Evolutionary conservation across 2,797 vertebrate species (phyloP).

Genomic region (Anguilla pacifica): DNA sequence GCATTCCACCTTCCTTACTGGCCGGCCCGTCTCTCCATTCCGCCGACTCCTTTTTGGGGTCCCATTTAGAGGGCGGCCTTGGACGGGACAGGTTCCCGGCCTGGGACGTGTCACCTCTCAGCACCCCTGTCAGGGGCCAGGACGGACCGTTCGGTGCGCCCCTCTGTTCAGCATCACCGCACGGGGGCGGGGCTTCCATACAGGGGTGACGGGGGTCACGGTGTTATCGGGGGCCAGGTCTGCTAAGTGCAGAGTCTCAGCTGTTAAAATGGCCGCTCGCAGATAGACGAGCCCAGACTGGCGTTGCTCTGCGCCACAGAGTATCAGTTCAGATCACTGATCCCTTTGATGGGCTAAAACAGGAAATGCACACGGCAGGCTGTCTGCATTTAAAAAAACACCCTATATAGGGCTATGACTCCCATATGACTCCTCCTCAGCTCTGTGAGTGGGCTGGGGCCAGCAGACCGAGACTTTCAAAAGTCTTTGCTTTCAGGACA

Average conservation of each 20-base stretch:
- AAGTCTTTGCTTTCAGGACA: no score
- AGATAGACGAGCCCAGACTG: slow-evolving; percentile 67
- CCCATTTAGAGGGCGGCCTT: slow-evolving; percentile 21
- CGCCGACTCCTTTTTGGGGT: slow-evolving; percentile 27
- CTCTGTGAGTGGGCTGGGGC: neutral
- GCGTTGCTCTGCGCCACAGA: slow-evolving; percentile 51
- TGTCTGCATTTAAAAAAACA: neutral
- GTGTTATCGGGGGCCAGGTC: slow-evolving; percentile 75
- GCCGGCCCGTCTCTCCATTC: neutral
- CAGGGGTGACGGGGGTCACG: slow-evolving; percentile 73
- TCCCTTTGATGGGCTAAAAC: slow-evolving; percentile 58
- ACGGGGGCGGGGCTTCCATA: no score
- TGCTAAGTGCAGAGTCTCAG: slow-evolving; percentile 83
- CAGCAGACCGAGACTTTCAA: no score
- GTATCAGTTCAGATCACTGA: neutral
- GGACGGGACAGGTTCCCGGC: slow-evolving; percentile 37
- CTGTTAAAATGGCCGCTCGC: slow-evolving; percentile 77
- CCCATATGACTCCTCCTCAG: neutral
- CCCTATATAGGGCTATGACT: neutral
- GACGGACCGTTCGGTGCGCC: slow-evolving; percentile 41
- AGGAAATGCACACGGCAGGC: slow-evolving; percentile 44
- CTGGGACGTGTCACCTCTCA: slow-evolving; percentile 38
- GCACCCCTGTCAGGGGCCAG: slow-evolving; percentile 25
- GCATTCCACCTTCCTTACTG: slow-evolving; percentile 36
- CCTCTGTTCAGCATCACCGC: slow-evolving; percentile 72